Percentiles rank a stretch among this genome's conserved stretches.
Conservation (phyloP, 2,888 invertebrate species). For the Panzeria rudis region DNA sequence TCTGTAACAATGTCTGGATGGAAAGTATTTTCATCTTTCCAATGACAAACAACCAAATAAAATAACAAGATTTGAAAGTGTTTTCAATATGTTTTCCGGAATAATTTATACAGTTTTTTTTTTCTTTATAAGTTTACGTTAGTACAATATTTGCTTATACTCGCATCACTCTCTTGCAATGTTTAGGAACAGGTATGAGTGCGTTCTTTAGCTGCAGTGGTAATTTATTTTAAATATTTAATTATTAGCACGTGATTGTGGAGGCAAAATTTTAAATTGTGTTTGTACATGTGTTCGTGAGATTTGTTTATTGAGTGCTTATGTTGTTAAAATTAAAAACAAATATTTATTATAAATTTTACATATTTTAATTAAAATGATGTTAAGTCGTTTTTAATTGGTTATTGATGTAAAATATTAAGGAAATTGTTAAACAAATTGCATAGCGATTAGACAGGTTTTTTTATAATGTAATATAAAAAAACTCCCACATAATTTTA, state of each 20-base stretch:
- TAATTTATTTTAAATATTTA: conserved; percentile 58
- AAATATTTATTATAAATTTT: conserved; percentile 67
- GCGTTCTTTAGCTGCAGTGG: conserved; percentile 13
- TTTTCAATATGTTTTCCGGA: conserved; percentile 48
- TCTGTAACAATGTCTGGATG: conserved; percentile 21
- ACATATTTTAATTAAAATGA: conserved; percentile 65
- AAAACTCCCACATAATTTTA: too few relatives aligned
- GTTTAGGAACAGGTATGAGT: neutral
- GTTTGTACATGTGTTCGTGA: conserved; percentile 4
- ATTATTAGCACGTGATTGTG: conserved; percentile 69
- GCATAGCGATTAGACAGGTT: too few relatives aligned
- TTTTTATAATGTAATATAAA: too few relatives aligned
- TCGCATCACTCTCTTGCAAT: neutral
- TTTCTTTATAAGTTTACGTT: neutral
- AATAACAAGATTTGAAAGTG: conserved; percentile 49
- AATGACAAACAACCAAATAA: conserved; percentile 9
- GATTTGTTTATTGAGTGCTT: conserved; percentile 60
- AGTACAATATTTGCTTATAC: neutral
- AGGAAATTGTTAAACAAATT: neutral
- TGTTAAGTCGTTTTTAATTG: conserved; percentile 53
- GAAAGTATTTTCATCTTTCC: conserved; percentile 19
- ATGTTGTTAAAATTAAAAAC: conserved; percentile 68
- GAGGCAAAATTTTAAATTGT: conserved; percentile 19
- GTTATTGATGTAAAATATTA: conserved; percentile 23
- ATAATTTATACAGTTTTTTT: conserved; percentile 18